A percentile compares a stretch with the other conserved stretches of the same genome.
Evolutionary conservation across 1,140 invertebrate genomes (phyloP).

Genomic region (Epicauta chinensis): DNA sequence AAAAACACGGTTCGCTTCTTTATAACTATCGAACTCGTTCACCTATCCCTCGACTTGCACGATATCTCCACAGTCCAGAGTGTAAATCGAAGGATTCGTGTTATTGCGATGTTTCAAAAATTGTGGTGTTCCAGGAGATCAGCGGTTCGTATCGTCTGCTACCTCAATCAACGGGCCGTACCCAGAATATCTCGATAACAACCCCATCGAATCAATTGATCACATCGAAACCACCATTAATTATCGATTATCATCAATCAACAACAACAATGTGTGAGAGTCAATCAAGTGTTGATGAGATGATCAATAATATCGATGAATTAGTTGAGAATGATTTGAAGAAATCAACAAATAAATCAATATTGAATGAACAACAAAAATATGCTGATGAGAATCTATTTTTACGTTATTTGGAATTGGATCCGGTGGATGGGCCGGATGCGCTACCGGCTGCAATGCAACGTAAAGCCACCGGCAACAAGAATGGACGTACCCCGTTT

Average conservation of each 20-base stretch:
- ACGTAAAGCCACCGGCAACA: constrained; percentile 45
- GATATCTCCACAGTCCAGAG: too few species aligned
- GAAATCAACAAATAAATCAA: constrained; percentile 28
- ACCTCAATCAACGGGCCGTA: constrained; percentile 47
- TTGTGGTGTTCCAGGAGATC: constrained; percentile 40
- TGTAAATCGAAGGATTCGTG: too few species aligned
- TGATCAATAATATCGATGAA: constrained; percentile 38
- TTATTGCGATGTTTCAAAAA: neutral
- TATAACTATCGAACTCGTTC: too few species aligned
- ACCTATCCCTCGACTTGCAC: too few species aligned
- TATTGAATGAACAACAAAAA: constrained; percentile 51
- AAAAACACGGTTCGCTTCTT: too few species aligned
- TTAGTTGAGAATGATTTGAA: constrained; percentile 32
- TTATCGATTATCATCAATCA: constrained; percentile 13
- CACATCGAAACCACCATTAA: constrained; percentile 12
- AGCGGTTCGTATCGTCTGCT: constrained; percentile 49
- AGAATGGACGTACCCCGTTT: constrained; percentile 72
- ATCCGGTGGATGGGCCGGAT: constrained; percentile 56
- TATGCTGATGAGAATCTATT: constrained; percentile 68
- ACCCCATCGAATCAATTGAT: constrained; percentile 4
- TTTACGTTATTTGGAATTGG: constrained; percentile 69
- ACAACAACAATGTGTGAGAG: constrained; percentile 30
- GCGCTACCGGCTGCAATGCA: constrained; percentile 47
- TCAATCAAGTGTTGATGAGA: constrained; percentile 40
- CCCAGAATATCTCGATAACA: constrained; percentile 32